These are phyloP conservation scores for Ischnus inquisitorius DNA, from an alignment of 2,888 invertebrate species.

Conservation along the genomic window DNA sequence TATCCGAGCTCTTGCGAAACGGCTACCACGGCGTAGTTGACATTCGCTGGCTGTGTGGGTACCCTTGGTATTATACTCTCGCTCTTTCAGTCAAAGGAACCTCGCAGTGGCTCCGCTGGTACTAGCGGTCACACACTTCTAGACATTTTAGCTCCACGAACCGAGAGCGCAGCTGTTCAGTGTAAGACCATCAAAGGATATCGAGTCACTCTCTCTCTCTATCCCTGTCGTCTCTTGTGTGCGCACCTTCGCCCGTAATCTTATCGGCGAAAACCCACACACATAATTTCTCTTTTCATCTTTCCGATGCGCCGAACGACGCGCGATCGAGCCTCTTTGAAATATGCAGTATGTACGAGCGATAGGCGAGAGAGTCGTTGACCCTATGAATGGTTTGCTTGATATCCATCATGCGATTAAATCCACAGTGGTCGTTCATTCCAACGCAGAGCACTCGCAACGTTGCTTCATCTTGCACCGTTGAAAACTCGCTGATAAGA, in stretches of 20 bases:
- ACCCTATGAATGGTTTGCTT: background rate
- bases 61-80: conserved; percentile 1
- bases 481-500: conserved; percentile 7
- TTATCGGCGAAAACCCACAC: conserved; percentile 14
- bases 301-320: background rate
- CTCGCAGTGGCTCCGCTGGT: background rate
- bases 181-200: conserved; percentile 64
- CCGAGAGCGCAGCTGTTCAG: conserved; percentile 36
- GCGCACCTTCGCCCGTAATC: conserved; percentile 21
- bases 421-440: background rate
- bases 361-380: background rate
- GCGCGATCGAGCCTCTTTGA: background rate
- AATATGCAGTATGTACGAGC: background rate
- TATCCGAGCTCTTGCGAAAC: background rate
- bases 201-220: conserved; percentile 21
- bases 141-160: conserved; percentile 59
- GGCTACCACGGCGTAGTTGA: background rate
- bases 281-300: conserved; percentile 22
- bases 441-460: background rate
- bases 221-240: background rate
- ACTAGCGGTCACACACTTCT: conserved; percentile 48
- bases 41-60: background rate
- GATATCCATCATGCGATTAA: background rate
- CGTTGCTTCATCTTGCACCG: background rate
- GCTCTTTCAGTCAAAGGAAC: conserved; percentile 56